Percentiles rank a stretch among this genome's conserved stretches.
These are phyloP conservation scores for Rhodeus uyekii DNA, from an alignment of 2,797 vertebrate genomes.

Conservation along the genomic window DNA sequence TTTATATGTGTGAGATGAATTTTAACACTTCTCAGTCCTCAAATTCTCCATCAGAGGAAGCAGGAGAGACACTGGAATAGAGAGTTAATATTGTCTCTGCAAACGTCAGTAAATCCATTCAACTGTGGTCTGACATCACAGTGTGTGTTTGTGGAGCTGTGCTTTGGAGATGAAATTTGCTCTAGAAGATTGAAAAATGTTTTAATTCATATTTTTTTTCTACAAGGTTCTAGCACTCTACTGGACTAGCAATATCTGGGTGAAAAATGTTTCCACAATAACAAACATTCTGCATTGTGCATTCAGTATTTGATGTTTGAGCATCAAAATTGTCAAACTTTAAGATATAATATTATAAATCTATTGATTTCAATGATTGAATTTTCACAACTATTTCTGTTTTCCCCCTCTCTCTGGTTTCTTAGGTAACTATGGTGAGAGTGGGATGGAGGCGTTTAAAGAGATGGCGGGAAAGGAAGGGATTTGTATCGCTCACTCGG, in stretches of 20 bases:
- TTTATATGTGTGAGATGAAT: background rate
- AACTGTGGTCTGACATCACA: constrained; percentile 3
- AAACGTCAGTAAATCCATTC: background rate
- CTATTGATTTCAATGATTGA: too few species aligned
- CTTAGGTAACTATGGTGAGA: constrained; percentile 99
- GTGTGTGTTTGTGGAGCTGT: background rate
- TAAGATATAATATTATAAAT: too few species aligned
- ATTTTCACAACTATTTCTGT: background rate
- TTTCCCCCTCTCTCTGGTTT: background rate
- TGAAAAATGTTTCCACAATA: too few species aligned
- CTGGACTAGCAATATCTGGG: too few species aligned
- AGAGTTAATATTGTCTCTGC: constrained; percentile 8
- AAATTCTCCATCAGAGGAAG: background rate
- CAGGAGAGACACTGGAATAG: background rate
- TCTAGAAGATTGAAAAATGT: background rate
- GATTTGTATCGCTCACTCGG: constrained; percentile 97
- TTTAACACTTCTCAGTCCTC: background rate
- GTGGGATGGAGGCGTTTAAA: constrained; percentile 98
- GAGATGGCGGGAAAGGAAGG: constrained; percentile 97
- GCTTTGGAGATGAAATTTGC: background rate
- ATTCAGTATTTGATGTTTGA: too few species aligned
- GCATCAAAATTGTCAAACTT: too few species aligned
- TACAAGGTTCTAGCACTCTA: too few species aligned
- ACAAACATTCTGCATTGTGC: too few species aligned
- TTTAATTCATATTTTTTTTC: background rate